These are phyloP conservation scores for Megamerina dolium DNA, from an alignment of 2,888 invertebrate genomes.

Conservation along the genomic window DNA sequence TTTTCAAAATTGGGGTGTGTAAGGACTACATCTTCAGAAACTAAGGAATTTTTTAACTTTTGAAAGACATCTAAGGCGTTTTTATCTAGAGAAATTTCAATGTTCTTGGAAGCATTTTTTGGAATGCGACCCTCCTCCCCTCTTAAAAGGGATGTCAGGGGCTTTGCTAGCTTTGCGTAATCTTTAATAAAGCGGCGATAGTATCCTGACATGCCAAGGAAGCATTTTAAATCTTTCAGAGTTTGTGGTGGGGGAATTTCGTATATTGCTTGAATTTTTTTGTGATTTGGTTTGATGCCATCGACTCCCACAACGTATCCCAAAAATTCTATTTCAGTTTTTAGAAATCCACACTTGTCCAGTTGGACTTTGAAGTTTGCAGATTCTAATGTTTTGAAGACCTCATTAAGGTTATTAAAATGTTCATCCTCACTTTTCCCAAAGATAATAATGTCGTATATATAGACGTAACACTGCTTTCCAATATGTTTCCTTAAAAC, in stretches of 20 bases:
- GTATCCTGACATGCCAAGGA: conserved; percentile 16
- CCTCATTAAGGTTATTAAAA: conserved; percentile 5
- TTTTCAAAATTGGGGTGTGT: too few relatives aligned
- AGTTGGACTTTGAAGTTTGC: too few relatives aligned
- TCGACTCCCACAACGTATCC: conserved; percentile 12
- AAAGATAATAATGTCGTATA: conserved; percentile 21
- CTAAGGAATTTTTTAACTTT: conserved; percentile 19
- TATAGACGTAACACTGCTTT: conserved; percentile 5
- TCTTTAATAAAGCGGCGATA: conserved; percentile 19
- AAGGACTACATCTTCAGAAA: conserved; percentile 14
- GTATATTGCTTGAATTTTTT: conserved; percentile 10
- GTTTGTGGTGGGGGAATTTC: conserved; percentile 10
- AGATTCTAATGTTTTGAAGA: conserved; percentile 9
- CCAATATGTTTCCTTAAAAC: conserved; percentile 18
- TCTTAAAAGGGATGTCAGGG: too few relatives aligned
- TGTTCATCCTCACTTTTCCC: conserved; percentile 7
- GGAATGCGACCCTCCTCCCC: too few relatives aligned
- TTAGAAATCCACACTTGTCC: too few relatives aligned
- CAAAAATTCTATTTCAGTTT: too few relatives aligned
- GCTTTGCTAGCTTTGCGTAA: too few relatives aligned
- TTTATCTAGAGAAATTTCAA: too few relatives aligned
- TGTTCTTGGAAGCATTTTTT: too few relatives aligned
- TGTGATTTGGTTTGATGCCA: conserved; percentile 15
- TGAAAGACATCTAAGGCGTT: too few relatives aligned
- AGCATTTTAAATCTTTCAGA: conserved; percentile 17